Percentiles rank a stretch among this genome's conserved stretches.
Evolutionary conservation across 2,888 invertebrate genomes (phyloP).

Genomic region (Callinectes sapidus): DNA sequence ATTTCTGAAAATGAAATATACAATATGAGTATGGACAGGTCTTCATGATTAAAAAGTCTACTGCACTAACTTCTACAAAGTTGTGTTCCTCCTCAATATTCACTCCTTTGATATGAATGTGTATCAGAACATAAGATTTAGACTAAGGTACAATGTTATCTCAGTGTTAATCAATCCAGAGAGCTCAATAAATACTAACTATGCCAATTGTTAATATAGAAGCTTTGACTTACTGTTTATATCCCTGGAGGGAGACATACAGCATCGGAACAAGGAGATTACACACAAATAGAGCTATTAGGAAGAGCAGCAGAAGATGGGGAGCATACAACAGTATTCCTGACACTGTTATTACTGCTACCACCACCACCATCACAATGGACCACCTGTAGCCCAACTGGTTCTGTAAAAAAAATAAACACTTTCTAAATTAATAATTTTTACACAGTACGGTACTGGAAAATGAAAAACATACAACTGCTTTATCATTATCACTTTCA

Average conservation of each 20-base stretch:
- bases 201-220: background rate
- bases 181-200: too few relatives aligned
- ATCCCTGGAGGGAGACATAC: conserved; percentile 61
- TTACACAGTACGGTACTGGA: background rate
- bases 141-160: too few relatives aligned
- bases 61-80: too few relatives aligned
- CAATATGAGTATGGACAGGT: background rate
- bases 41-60: background rate
- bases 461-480: background rate
- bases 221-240: conserved; percentile 67
- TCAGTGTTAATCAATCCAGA: too few relatives aligned
- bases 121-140: too few relatives aligned
- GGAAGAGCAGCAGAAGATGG: conserved; percentile 52
- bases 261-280: conserved; percentile 62
- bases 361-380: conserved; percentile 41
- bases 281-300: conserved; percentile 51
- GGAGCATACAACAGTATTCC: conserved; percentile 76
- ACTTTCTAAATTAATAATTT: background rate
- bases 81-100: too few relatives aligned
- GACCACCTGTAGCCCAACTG: conserved; percentile 43
- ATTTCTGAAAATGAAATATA: conserved; percentile 77
- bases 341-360: conserved; percentile 82
- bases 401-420: conserved; percentile 35
- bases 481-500: background rate
- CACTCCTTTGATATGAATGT: too few relatives aligned